Conservation (phyloP, 2,888 invertebrate genomes). For the Lapara coniferarum region DNA sequence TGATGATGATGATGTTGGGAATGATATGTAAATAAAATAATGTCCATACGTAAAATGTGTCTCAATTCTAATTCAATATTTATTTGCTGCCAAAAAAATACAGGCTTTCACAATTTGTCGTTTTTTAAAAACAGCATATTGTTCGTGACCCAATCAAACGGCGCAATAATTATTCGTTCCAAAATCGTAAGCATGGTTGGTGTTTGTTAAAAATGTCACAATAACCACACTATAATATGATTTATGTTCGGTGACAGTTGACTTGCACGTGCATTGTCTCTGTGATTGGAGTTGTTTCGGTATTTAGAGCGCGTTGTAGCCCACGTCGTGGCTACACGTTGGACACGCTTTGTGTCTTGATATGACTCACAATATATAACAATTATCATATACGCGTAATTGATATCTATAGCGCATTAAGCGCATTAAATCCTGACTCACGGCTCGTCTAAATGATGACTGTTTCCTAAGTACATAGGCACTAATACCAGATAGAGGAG, state of each 20-base stretch:
- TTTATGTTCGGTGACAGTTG: slow-evolving; percentile 39
- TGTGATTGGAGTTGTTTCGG: slow-evolving; percentile 46
- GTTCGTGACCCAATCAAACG: not conserved
- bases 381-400: slow-evolving; percentile 20
- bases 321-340: slow-evolving; percentile 49
- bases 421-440: slow-evolving; percentile 3
- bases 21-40: too few relatives aligned
- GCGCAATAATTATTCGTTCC: not conserved
- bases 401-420: slow-evolving; percentile 21
- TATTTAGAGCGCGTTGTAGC: slow-evolving; percentile 46
- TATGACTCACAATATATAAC: slow-evolving; percentile 38
- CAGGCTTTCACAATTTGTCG: not conserved
- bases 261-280: slow-evolving; percentile 57
- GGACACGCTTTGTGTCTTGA: slow-evolving; percentile 41
- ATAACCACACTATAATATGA: slow-evolving; percentile 39
- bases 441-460: not conserved
- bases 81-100: too few relatives aligned
- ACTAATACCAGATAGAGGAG: slow-evolving; percentile 1
- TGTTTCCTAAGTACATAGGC: not conserved
- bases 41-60: too few relatives aligned
- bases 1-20: too few relatives aligned
- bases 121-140: not conserved
- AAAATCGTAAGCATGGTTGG: not conserved
- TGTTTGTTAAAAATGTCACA: slow-evolving; percentile 38
- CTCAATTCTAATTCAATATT: too few relatives aligned